Evolutionary conservation across 1,140 invertebrate genomes (phyloP), one percentile per base, ranked within the genome.

Genomic region (Drosophila subobscura): DNA sequence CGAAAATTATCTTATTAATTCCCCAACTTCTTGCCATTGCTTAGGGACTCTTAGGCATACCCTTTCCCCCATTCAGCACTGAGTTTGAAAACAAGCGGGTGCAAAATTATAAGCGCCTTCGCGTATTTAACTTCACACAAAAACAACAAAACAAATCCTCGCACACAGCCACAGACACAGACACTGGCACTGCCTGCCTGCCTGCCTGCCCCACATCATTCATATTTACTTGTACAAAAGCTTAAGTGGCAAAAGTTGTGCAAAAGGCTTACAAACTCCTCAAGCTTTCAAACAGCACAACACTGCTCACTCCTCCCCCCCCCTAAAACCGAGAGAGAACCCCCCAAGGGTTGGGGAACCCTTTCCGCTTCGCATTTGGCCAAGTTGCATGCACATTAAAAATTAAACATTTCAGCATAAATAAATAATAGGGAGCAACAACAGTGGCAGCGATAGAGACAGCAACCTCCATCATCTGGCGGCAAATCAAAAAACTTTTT

Each of bases 171-270:
- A 72, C 57, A 45, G 42, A 57, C 22, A 46, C 51, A 65, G 8
- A 60, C 56, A 45, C 52, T 41, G 49, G n/a, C n/a, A n/a, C n/a
- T n/a, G n/a, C n/a, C n/a, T n/a, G n/a, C n/a, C n/a, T n/a, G n/a
- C n/a, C 16, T 20, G 16, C 16, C 16, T 20, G 16, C 16, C 16
- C 16, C 33, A 37, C 33, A 37, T 41, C 29, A 2, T 33, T 72
- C 45, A 59, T 76, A 81, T 81, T 86, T 78, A 77, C 77, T 81
- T 81, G 79, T 59, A 77, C 72, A 67, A 88, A 74, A 68, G 81
- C 81, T 88, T 88, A 81, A 85, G 81, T 85, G 81, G 81, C 77
- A 86, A 88, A 85, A 86, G 81, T 86, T 86, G 77, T 81, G 81
- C 78, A 57, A 85, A 86, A 85, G 81, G 81, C 81, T 85, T 85